Evolutionary conservation across 2,888 invertebrate genomes (phyloP).

Genomic region (Chymomyza procnemis): DNA sequence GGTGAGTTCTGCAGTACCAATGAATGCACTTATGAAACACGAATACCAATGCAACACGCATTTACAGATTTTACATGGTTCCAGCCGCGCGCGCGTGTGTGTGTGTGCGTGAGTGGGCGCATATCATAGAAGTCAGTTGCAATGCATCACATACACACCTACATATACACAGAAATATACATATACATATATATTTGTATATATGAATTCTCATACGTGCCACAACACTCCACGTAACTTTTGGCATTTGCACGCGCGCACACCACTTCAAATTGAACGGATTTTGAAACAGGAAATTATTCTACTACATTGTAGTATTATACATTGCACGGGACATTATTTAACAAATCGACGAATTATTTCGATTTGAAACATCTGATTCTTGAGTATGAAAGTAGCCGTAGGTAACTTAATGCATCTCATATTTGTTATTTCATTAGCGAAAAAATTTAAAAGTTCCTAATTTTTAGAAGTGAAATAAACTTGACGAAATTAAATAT

Average conservation of each 20-base stretch:
- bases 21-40: not conserved
- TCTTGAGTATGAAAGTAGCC: too few species aligned
- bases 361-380: too few species aligned
- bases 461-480: too few species aligned
- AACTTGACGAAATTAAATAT: too few species aligned
- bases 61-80: constrained; percentile 24
- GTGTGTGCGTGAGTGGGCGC: not conserved
- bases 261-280: not conserved
- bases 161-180: not conserved
- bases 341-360: too few species aligned
- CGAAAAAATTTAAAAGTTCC: too few species aligned
- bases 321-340: too few species aligned
- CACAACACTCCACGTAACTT: constrained; percentile 22
- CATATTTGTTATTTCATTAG: too few species aligned
- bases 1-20: constrained; percentile 2
- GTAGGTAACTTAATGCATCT: too few species aligned
- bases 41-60: constrained; percentile 2
- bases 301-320: not conserved
- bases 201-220: not conserved
- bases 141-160: constrained; percentile 33
- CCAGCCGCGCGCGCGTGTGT: not conserved
- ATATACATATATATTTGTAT: not conserved
- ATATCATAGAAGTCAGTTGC: constrained; percentile 38
- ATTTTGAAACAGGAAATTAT: not conserved
- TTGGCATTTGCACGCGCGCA: not conserved